Conservation (phyloP, 2,113 vertebrate genomes). For the Felis catus region DNA sequence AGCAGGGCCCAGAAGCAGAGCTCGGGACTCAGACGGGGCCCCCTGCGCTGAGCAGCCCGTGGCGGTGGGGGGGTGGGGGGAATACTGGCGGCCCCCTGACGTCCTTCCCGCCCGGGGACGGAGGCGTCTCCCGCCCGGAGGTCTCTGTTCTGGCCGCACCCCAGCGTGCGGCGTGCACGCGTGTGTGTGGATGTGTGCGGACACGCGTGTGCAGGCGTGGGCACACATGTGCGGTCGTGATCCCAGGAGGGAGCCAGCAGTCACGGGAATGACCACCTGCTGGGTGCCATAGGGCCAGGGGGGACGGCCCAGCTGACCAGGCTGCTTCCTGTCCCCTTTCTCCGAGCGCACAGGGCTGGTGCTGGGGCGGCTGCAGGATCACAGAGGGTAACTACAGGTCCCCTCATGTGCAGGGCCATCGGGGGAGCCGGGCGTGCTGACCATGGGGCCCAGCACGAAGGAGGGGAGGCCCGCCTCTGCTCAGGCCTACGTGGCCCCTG, state of each 20-base stretch:
- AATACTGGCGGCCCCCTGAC: neutral
- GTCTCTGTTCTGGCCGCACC: neutral
- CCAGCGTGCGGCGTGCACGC: accelerated
- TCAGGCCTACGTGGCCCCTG: neutral
- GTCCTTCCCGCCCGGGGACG: neutral
- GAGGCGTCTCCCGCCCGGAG: accelerated
- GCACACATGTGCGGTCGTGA: neutral
- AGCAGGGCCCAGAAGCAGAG: accelerated
- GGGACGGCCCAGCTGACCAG: neutral
- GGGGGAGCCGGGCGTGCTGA: neutral
- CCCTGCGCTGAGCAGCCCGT: no score
- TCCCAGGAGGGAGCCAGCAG: neutral
- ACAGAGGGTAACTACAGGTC: neutral
- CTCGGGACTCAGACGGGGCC: accelerated
- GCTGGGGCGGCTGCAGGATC: neutral
- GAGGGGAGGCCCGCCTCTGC: neutral
- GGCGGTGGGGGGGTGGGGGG: no score
- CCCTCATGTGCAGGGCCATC: accelerated
- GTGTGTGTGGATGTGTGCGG: neutral
- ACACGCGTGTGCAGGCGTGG: neutral
- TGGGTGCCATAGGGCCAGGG: neutral
- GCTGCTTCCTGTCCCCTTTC: neutral
- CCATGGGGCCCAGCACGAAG: neutral
- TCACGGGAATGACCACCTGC: accelerated
- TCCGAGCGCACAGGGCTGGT: neutral